Conservation (phyloP, 1,140 invertebrate species). For the Diabrotica undecimpunctata region DNA sequence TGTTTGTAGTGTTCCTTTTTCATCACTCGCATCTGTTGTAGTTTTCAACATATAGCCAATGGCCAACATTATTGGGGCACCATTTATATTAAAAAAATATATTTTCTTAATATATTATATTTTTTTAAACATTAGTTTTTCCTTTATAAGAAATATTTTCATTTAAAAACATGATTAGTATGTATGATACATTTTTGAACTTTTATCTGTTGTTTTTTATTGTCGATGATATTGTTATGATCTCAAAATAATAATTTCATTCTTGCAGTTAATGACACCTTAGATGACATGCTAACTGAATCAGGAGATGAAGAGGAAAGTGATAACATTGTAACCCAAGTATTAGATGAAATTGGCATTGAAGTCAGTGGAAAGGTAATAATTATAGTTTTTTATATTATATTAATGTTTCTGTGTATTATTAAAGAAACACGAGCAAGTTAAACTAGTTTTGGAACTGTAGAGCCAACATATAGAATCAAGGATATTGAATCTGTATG, state of each 20-base stretch:
- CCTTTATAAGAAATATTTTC: too few relatives aligned
- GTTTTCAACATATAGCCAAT: too few relatives aligned
- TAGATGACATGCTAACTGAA: conserved; percentile 85
- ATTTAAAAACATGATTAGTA: too few relatives aligned
- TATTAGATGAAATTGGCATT: conserved; percentile 94
- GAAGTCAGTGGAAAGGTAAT: conserved; percentile 83
- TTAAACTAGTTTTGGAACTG: conserved; percentile 5
- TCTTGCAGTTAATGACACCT: conserved; percentile 78
- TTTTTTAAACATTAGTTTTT: too few relatives aligned
- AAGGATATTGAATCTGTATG: too few relatives aligned
- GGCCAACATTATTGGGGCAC: too few relatives aligned
- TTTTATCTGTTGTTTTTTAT: not conserved
- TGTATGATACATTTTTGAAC: conserved; percentile 1
- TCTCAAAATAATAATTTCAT: conserved; percentile 30
- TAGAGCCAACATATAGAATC: not conserved
- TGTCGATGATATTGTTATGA: not conserved
- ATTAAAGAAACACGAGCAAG: too few relatives aligned
- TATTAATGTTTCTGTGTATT: too few relatives aligned
- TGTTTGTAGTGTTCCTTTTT: too few relatives aligned
- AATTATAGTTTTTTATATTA: not conserved
- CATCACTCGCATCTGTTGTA: too few relatives aligned
- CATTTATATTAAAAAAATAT: too few relatives aligned
- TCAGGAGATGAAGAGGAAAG: conserved; percentile 88
- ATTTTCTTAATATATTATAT: too few relatives aligned
- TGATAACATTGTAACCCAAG: conserved; percentile 80